phyloP scores from a whole-genome alignment of 1,140 invertebrate genomes.

The Drosophila sproati region DNA sequence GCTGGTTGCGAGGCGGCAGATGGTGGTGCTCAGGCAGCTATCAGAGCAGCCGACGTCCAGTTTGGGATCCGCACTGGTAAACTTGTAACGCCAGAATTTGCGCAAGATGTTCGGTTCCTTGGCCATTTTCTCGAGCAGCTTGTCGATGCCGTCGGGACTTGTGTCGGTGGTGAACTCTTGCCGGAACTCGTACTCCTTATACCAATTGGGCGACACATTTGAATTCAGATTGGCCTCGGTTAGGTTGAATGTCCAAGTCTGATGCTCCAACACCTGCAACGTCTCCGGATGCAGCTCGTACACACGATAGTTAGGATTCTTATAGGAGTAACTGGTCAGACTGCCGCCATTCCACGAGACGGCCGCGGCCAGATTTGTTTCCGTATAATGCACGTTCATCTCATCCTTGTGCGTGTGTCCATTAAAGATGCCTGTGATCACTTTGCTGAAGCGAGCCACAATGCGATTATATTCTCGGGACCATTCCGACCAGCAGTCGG shows the following conservation, averaged over 20 bases:
- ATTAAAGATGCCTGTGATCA: constrained; percentile 91
- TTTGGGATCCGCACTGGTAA: constrained; percentile 84
- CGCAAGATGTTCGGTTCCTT: constrained; percentile 55
- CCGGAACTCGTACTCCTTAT: constrained; percentile 88
- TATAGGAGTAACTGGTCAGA: constrained; percentile 87
- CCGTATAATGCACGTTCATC: constrained; percentile 88
- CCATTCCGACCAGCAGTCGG: constrained; percentile 89
- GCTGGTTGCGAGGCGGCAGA: constrained; percentile 66
- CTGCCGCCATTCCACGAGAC: constrained; percentile 93
- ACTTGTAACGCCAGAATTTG: constrained; percentile 73
- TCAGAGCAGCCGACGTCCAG: constrained; percentile 84
- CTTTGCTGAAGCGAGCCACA: constrained; percentile 85
- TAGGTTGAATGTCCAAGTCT: constrained; percentile 91
- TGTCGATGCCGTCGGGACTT: constrained; percentile 84
- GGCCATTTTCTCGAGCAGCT: constrained; percentile 86
- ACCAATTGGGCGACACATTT: constrained; percentile 87
- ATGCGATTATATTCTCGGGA: constrained; percentile 87
- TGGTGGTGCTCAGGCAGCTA: constrained; percentile 76
- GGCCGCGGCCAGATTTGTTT: constrained; percentile 84
- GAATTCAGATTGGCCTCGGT: constrained; percentile 90
- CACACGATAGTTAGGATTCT: constrained; percentile 93
- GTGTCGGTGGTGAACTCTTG: constrained; percentile 77
- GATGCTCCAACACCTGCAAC: constrained; percentile 89
- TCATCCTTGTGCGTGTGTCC: constrained; percentile 93
- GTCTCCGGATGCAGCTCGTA: constrained; percentile 88